phyloP scores from a whole-genome alignment of 1,140 invertebrate species.

The Bacillus rossius region DNA sequence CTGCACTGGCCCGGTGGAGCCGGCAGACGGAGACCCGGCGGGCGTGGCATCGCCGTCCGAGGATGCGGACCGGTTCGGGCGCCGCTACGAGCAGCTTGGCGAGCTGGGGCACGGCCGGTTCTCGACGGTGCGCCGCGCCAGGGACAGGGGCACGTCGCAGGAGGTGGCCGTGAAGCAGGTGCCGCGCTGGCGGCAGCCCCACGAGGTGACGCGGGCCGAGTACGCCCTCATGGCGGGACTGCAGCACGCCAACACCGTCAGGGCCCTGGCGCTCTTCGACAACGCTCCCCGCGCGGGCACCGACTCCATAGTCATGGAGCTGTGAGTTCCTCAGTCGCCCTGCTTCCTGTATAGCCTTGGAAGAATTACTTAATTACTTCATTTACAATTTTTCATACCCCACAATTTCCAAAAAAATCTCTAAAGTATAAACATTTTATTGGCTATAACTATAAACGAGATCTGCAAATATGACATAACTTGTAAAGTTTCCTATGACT shows the following conservation, averaged over 20 bases:
- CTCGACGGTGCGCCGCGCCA: constrained; percentile 53
- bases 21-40: too few relatives aligned
- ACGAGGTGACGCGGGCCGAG: constrained; percentile 48
- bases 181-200: constrained; percentile 49
- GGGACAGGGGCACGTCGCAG: constrained; percentile 63
- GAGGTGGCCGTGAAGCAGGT: constrained; percentile 74
- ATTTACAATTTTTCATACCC: too few relatives aligned
- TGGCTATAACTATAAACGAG: too few relatives aligned
- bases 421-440: too few relatives aligned
- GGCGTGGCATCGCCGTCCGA: constrained; percentile 44
- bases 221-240: constrained; percentile 62
- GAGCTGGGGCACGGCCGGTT: constrained; percentile 65
- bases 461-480: too few relatives aligned
- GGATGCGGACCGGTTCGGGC: constrained; percentile 36
- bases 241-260: constrained; percentile 62
- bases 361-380: too few relatives aligned
- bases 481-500: too few relatives aligned
- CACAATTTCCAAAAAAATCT: too few relatives aligned
- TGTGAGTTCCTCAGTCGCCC: constrained; percentile 61
- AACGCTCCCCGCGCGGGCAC: constrained; percentile 58
- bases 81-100: constrained; percentile 58
- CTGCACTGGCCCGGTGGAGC: constrained; percentile 32
- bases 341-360: too few relatives aligned
- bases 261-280: constrained; percentile 66
- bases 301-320: constrained; percentile 69